Base-by-base conservation (phyloP, 2,113 vertebrate species). In the Labeo rohita region DNA sequence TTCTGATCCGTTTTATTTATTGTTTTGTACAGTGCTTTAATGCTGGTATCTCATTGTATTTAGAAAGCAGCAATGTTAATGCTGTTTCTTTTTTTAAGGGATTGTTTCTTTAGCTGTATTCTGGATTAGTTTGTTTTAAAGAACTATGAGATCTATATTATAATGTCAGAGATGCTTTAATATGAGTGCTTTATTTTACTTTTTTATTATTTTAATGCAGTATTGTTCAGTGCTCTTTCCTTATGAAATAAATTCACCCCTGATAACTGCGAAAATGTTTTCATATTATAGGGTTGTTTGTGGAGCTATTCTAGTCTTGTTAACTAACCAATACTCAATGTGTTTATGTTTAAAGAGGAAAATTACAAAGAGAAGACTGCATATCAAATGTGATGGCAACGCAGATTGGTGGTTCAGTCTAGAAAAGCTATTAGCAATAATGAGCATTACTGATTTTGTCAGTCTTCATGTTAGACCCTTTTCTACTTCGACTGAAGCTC, bases 351-450 rank as follows among this genome's bases (percentile, higher is more conserved):
- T 89, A 78, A 84, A 85, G 68, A 81, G 72, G 81, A 84, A 49
- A 43, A 18, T 66, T 73, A 45, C 59, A 88, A 65, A 72, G 68
- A 73, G 72, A 65, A 81, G 86, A 76, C 80, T 79, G 80, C 74
- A 66, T 84, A 47, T 84, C 73, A 77, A n/a, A 61, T 61, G 8
- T n/a, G 56, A 61, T 61, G 56, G 21, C 56, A 61, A 73, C 70
- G 50, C 54, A 79, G 23, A 65, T 68, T 65, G 43, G 76, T 72
- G 75, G 77, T 63, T 89, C 83, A 52, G 65, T 56, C 13, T 66
- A 65, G 39, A 66, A 66, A 81, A 47, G 43, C 70, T 80, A 63
- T 90, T 90, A 91, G 90, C 90, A 92, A 92, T 92, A 92, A 92
- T 85, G 34, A 89, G 78, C 76, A 88, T 88, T 84, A 75, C 70